A percentile compares a stretch with the other conserved stretches of the same genome.
phyloP scores from a whole-genome alignment of 2,888 invertebrate species.

The Rhagium mordax region DNA sequence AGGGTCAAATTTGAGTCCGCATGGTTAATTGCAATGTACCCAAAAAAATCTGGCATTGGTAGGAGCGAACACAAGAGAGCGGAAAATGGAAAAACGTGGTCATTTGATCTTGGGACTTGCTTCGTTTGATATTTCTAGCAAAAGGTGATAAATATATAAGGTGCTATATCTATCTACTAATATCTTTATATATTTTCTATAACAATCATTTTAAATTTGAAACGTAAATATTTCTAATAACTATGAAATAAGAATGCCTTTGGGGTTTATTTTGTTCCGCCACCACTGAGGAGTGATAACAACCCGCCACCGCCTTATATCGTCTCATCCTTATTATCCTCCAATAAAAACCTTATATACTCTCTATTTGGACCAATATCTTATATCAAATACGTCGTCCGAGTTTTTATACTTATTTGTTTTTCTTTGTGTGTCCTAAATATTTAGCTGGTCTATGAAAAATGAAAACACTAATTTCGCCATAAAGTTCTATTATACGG shows the following conservation, averaged over 20 bases:
- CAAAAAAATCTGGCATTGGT: no score
- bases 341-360: slow-evolving; percentile 57
- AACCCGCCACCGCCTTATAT: slow-evolving; percentile 35
- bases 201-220: no score
- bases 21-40: no score
- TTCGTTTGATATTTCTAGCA: no score
- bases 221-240: no score
- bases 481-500: slow-evolving; percentile 3
- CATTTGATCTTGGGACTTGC: no score
- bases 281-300: slow-evolving; percentile 35
- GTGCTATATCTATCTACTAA: no score
- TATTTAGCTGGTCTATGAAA: slow-evolving; percentile 15
- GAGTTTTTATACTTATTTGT: slow-evolving; percentile 28
- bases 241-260: not conserved
- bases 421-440: slow-evolving; percentile 13
- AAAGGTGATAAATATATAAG: no score
- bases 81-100: no score
- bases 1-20: no score
- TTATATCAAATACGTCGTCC: slow-evolving; percentile 29
- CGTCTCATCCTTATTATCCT: slow-evolving; percentile 54
- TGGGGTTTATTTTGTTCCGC: not conserved
- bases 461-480: slow-evolving; percentile 7
- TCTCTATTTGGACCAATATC: slow-evolving; percentile 52
- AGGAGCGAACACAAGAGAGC: no score
- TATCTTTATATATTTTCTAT: no score